phyloP scores from a whole-genome alignment of 2,113 vertebrate genomes.

The Rhombomys opimus region DNA sequence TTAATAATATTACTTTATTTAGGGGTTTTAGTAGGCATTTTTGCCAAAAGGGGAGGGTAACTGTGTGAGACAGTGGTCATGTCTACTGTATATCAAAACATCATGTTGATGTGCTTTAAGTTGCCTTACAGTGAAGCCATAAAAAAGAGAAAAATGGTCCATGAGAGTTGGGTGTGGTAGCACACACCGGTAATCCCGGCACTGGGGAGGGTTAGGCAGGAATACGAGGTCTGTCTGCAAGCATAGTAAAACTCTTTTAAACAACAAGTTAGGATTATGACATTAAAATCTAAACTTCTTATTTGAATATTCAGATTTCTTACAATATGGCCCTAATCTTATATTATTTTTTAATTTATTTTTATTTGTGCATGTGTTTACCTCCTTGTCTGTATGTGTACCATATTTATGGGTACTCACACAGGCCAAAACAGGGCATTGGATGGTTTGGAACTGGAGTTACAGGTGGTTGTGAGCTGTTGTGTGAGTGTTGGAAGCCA shows the following conservation, averaged over 20 bases:
- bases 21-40: not conserved
- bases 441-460: not conserved
- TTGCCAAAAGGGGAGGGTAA: not conserved
- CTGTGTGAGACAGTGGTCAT: not conserved
- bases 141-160: not conserved
- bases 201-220: not conserved
- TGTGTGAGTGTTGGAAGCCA: not conserved
- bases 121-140: not conserved
- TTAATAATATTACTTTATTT: not conserved
- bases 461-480: not conserved
- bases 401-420: not conserved
- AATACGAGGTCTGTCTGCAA: not conserved
- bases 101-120: not conserved
- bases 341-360: not conserved
- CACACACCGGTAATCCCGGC: not conserved
- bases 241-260: not conserved
- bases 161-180: not conserved
- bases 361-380: not conserved
- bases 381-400: not conserved
- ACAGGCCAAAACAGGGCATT: too few relatives aligned
- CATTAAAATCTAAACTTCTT: not conserved
- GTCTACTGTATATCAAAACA: not conserved
- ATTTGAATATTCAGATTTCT: conserved; percentile 24
- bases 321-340: not conserved
- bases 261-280: not conserved